Percentiles rank a stretch among this genome's conserved stretches.
Evolutionary conservation across 1,140 invertebrate genomes (phyloP).

Genomic region (Eurosta solidaginis): DNA sequence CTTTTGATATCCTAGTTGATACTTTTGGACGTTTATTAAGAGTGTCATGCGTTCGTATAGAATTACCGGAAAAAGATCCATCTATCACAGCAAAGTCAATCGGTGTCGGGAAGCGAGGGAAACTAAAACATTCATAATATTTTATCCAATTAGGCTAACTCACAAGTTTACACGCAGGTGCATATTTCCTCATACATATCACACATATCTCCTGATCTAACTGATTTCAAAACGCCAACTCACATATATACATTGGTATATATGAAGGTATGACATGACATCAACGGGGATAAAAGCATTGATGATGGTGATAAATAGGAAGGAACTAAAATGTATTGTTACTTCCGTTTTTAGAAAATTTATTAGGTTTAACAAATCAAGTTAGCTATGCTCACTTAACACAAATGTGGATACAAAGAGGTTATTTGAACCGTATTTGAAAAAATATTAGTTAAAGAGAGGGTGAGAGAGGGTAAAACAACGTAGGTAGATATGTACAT

Average conservation of each 20-base stretch:
- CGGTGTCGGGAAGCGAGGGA: too few species aligned
- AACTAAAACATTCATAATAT: too few species aligned
- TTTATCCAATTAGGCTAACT: too few species aligned
- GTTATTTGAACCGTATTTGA: not conserved
- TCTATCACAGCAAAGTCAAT: too few species aligned
- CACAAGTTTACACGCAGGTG: too few species aligned
- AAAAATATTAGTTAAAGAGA: not conserved
- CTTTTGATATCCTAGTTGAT: too few species aligned
- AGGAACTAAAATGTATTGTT: slow-evolving; percentile 36
- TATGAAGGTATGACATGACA: slow-evolving; percentile 2
- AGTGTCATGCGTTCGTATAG: too few species aligned
- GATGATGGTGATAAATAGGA: slow-evolving; percentile 19
- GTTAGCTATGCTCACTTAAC: slow-evolving; percentile 57
- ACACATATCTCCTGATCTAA: not conserved
- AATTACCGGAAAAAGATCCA: too few species aligned
- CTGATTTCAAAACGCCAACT: not conserved
- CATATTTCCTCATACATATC: not conserved
- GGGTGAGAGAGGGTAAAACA: not conserved
- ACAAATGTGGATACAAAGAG: slow-evolving; percentile 30
- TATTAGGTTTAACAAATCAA: slow-evolving; percentile 57
- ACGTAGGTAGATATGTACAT: not conserved
- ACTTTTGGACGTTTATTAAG: too few species aligned
- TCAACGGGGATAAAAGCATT: not conserved
- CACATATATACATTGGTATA: too few species aligned
- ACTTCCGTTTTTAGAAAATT: slow-evolving; percentile 44